Base-by-base conservation (phyloP, 2,113 vertebrate genomes). In the Mixornis gularis region DNA sequence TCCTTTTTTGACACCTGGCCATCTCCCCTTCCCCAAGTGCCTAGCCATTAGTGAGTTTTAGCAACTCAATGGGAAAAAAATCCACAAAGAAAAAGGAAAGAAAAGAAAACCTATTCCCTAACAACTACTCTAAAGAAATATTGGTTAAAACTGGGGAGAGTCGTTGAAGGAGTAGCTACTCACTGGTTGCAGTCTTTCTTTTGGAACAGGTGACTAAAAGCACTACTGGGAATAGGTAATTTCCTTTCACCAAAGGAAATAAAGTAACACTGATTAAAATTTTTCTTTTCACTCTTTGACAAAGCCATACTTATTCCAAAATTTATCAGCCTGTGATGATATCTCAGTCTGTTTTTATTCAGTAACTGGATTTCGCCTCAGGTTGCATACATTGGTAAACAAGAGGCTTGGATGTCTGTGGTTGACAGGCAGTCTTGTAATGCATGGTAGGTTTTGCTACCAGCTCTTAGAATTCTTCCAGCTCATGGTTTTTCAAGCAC, bases 361-460 rank as follows among this genome's bases (percentile, higher is more conserved):
- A 69, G 22, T 71, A 85, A 46, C 13, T 63, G 62, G 5, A 4
- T 59, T 76, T 9, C 46, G 11, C 40, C 30, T 85, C 14, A 43
- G 19, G 12, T 49, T 77, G 48, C 15, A 3, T 51, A 2, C 81
- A 10, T 10, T 81, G 43, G 21, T 68, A 85, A 66, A 43, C 10
- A 43, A 46, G 44, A 48, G 7, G 12, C 49, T 77, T 89, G 13
- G 15, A 7, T 43, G 20, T 68, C 52, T 53, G 17, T 96, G 84
- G 79, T 48, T 95, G 85, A 84, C 63, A 91, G 30, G 60, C 55
- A 58, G 49, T 89, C 90, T 94, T 87, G 29, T 79, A 84, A 72
- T 62, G 78, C n/a, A n/a, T 77, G 69, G 22, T 90, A 92, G 32
- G 24, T 82, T 92, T 94, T 93, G 71, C 84, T 94, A 71, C 40